phyloP scores from a whole-genome alignment of 2,888 invertebrate species.

The Troides aeacus region DNA sequence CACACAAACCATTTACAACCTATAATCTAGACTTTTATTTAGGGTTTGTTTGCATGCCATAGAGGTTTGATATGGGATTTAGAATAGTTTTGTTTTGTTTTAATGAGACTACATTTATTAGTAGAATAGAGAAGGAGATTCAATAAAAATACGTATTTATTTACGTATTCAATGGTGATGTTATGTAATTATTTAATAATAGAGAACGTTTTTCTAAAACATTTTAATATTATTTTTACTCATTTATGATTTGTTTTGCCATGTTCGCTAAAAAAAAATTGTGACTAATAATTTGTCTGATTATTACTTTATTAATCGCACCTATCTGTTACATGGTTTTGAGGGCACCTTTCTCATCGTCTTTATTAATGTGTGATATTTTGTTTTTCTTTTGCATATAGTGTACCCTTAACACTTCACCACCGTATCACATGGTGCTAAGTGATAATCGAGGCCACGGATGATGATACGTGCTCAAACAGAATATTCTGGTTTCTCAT shows the following conservation, averaged over 20 bases:
- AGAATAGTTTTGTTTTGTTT: neutral
- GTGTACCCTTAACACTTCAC: no score
- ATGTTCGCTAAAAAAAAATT: neutral
- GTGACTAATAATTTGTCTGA: neutral
- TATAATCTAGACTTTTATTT: no score
- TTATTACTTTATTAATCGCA: conserved; percentile 5
- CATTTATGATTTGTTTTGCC: neutral
- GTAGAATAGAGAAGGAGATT: no score
- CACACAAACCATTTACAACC: no score
- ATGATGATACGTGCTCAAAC: no score
- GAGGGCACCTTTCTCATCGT: conserved; percentile 9
- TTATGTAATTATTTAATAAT: neutral
- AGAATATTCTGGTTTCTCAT: no score
- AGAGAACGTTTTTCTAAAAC: neutral
- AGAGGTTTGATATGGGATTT: neutral
- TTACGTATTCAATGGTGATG: neutral
- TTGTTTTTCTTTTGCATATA: neutral
- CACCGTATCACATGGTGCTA: no score
- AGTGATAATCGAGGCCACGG: no score
- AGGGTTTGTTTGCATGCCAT: neutral
- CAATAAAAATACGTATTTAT: neutral
- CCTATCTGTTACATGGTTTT: conserved; percentile 18
- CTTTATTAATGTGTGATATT: neutral
- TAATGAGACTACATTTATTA: neutral
- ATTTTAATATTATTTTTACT: neutral